Conservation (phyloP, 2,113 vertebrate genomes). For the Microtus ochrogaster region DNA sequence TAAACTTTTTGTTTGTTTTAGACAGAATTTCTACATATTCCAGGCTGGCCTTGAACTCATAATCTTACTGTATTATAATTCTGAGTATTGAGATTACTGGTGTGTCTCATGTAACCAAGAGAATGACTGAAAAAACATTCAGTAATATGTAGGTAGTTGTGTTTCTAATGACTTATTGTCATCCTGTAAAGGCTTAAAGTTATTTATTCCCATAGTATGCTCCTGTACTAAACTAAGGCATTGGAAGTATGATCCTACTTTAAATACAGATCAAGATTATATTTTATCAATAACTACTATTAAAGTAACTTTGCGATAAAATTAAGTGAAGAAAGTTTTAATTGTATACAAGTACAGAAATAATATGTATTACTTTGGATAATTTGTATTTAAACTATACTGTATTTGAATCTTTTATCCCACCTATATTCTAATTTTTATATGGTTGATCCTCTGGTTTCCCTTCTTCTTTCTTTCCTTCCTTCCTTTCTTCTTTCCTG, state of each 20-base stretch:
- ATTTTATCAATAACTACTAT: background rate
- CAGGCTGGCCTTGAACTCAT: background rate
- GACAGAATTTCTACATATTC: background rate
- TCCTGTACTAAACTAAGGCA: background rate
- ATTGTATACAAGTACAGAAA: background rate
- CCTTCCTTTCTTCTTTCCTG: background rate
- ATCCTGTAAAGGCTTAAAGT: background rate
- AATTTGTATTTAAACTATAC: background rate
- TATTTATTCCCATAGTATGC: background rate
- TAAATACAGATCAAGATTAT: background rate
- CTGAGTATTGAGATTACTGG: background rate
- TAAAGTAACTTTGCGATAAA: background rate
- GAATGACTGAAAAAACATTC: background rate
- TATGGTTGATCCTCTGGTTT: background rate
- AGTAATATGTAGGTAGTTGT: background rate
- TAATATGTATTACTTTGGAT: background rate
- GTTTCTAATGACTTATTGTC: background rate
- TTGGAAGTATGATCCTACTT: background rate
- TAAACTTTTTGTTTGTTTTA: background rate
- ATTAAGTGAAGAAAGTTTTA: background rate
- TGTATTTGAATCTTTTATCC: background rate
- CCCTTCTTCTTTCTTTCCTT: no score
- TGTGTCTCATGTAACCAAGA: background rate
- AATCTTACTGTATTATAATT: background rate
- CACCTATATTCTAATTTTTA: background rate